phyloP scores from a whole-genome alignment of 2,797 vertebrate species.

The Enteromius viviparus region DNA sequence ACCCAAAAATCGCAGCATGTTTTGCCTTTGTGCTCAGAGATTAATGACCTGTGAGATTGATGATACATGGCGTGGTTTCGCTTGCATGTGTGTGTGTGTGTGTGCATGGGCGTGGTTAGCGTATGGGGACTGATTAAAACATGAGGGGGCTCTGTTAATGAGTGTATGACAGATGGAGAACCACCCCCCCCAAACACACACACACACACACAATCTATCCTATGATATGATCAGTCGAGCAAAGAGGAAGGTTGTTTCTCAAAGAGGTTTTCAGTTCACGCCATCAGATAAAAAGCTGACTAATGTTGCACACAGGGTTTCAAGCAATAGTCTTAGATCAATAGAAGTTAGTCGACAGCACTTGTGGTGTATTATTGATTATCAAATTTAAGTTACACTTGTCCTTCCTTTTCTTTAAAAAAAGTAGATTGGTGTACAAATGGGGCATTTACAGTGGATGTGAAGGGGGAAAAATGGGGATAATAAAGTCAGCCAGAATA shows the following conservation, averaged over 20 bases:
- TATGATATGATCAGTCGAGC: conserved; percentile 42
- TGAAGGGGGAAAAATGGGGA: neutral
- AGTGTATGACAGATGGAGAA: conserved; percentile 59
- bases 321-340: neutral
- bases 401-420: neutral
- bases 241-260: conserved; percentile 59
- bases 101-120: conserved; percentile 38
- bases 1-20: conserved; percentile 30
- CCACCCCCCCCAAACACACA: conserved; percentile 45
- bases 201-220: conserved; percentile 48
- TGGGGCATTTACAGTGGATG: neutral
- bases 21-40: conserved; percentile 56
- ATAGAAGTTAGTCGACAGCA: neutral
- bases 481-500: too few relatives aligned
- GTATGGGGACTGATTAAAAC: conserved; percentile 45
- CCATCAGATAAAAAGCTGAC: conserved; percentile 12
- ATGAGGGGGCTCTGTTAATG: conserved; percentile 60
- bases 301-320: neutral
- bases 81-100: conserved; percentile 68
- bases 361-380: neutral
- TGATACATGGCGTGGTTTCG: conserved; percentile 78
- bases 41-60: conserved; percentile 81
- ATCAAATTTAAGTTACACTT: neutral
- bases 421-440: neutral
- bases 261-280: conserved; percentile 35